Conservation (phyloP, 2,888 invertebrate genomes). For the Lasioglossum leucozonium region DNA sequence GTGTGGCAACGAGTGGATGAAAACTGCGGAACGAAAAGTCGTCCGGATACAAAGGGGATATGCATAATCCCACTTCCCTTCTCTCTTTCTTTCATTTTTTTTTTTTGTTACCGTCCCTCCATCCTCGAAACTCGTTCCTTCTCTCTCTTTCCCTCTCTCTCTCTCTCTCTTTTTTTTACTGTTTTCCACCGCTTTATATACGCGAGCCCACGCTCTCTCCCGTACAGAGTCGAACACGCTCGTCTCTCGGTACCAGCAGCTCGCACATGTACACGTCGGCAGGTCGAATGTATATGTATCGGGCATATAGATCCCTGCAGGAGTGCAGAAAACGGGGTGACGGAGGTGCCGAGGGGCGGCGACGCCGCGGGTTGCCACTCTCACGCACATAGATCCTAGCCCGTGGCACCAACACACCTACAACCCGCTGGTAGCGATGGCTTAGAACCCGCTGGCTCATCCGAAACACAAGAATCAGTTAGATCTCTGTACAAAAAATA, state of each 20-base stretch:
- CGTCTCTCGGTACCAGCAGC: conserved; percentile 36
- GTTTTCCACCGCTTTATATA: conserved; percentile 15
- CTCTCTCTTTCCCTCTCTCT: not conserved
- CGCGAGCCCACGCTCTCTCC: not conserved
- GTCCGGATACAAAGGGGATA: conserved; percentile 43
- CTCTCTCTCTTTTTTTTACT: not conserved
- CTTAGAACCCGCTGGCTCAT: not conserved
- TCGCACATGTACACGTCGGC: conserved; percentile 35
- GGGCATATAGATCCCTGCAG: conserved; percentile 46
- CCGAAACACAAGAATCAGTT: not conserved
- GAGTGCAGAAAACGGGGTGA: conserved; percentile 49
- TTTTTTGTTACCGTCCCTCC: not conserved
- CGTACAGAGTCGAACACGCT: conserved; percentile 30
- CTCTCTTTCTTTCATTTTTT: conserved; percentile 18
- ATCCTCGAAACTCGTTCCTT: conserved; percentile 6
- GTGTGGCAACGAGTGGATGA: conserved; percentile 33
- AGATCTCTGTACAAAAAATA: not conserved
- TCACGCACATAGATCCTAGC: conserved; percentile 41
- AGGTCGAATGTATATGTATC: conserved; percentile 27
- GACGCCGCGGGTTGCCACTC: conserved; percentile 29
- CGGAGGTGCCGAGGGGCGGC: conserved; percentile 29
- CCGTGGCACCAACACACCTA: conserved; percentile 2
- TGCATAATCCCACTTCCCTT: conserved; percentile 38
- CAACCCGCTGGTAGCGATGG: conserved; percentile 4
- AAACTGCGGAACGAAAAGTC: conserved; percentile 31